phyloP scores from a whole-genome alignment of 2,113 vertebrate genomes.

The Hypanus sabinus region DNA sequence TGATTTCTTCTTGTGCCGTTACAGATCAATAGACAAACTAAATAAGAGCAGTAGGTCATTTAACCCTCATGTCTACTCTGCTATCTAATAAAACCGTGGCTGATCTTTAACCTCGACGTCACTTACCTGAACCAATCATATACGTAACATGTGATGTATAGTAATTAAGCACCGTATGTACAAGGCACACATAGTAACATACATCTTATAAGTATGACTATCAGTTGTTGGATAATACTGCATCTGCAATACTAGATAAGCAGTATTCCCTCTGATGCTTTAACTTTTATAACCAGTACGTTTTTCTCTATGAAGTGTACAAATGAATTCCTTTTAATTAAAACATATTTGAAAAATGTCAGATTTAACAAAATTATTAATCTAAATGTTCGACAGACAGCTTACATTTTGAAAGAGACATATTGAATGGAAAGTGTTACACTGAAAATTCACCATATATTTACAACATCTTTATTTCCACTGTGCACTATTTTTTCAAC shows the following conservation, averaged over 20 bases:
- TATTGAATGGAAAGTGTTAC: not conserved
- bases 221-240: not conserved
- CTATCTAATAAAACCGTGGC: too few species aligned
- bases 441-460: not conserved
- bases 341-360: not conserved
- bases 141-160: not conserved
- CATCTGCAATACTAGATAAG: not conserved
- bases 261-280: not conserved
- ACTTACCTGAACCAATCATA: not conserved
- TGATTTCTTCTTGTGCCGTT: not conserved
- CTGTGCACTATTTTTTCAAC: not conserved
- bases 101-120: too few species aligned
- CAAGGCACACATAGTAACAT: not conserved
- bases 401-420: not conserved
- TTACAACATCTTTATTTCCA: not conserved
- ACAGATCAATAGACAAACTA: not conserved
- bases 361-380: not conserved
- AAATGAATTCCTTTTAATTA: not conserved
- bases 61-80: too few species aligned
- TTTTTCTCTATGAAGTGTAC: not conserved
- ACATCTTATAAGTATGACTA: not conserved
- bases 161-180: not conserved
- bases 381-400: not conserved
- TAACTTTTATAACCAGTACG: not conserved
- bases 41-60: too few species aligned